Percentiles rank a stretch among this genome's conserved stretches.
Conservation (phyloP, 2,797 vertebrate species). For the Peromyscus attwateri region DNA sequence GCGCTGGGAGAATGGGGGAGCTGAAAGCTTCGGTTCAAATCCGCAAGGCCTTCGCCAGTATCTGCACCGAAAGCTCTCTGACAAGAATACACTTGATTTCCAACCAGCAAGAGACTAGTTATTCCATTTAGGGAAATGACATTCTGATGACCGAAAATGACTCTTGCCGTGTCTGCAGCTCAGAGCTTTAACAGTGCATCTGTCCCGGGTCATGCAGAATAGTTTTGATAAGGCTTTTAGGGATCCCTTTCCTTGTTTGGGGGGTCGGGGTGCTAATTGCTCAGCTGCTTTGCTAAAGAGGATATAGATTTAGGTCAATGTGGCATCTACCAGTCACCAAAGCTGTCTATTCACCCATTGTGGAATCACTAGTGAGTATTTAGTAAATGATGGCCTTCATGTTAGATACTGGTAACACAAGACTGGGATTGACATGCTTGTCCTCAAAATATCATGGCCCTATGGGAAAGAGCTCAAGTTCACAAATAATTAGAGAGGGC, state of each 20-base stretch:
- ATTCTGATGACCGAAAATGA: slow-evolving; percentile 81
- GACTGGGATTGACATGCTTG: neutral
- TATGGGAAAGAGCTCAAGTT: neutral
- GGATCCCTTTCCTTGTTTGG: neutral
- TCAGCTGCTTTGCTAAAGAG: neutral
- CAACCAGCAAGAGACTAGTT: slow-evolving; percentile 81
- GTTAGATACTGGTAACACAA: neutral
- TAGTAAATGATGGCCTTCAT: neutral
- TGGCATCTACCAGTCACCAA: neutral
- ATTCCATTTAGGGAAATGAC: slow-evolving; percentile 83
- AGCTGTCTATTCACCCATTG: neutral
- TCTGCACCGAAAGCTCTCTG: slow-evolving; percentile 67
- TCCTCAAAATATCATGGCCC: neutral
- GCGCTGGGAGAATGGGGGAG: slow-evolving; percentile 77
- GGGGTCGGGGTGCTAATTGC: neutral
- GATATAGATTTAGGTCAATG: neutral
- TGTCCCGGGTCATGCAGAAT: slow-evolving; percentile 19
- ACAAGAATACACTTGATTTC: slow-evolving; percentile 84
- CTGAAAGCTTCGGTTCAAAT: slow-evolving; percentile 78
- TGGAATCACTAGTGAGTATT: neutral
- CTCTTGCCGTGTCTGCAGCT: slow-evolving; percentile 56
- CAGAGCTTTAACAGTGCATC: neutral
- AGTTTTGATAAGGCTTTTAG: slow-evolving; percentile 38
- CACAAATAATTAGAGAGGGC: neutral
- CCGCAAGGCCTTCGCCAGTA: slow-evolving; percentile 70